Conservation (phyloP, 2,888 invertebrate species). For the Idaea aversata region DNA sequence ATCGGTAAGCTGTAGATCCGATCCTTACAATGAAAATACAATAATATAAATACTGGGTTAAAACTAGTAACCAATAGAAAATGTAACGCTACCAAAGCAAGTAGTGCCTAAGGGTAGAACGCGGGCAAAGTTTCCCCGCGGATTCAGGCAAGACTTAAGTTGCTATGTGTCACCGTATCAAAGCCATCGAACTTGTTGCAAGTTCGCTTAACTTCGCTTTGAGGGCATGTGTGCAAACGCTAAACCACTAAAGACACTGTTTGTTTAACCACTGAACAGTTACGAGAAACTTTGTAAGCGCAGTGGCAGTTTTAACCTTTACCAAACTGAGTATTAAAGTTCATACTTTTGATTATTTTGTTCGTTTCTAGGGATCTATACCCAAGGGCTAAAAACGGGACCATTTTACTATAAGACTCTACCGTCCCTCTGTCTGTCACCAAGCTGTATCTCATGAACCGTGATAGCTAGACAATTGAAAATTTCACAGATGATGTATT, state of each 20-base stretch:
- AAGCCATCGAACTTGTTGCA: constrained; percentile 3
- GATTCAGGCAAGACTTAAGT: constrained; percentile 19
- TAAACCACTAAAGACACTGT: not conserved
- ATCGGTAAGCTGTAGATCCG: constrained; percentile 21
- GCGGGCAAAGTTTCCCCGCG: constrained; percentile 17
- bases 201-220: constrained; percentile 10
- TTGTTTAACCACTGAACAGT: not conserved
- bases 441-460: no score
- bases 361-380: no score
- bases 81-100: not conserved
- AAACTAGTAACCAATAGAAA: not conserved
- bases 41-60: not conserved
- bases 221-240: not conserved
- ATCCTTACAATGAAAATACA: no score
- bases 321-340: not conserved
- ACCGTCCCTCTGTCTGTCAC: no score
- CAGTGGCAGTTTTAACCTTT: not conserved
- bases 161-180: constrained; percentile 19
- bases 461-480: no score
- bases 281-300: not conserved
- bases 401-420: no score
- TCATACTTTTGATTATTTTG: not conserved
- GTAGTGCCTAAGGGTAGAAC: not conserved
- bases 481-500: no score
- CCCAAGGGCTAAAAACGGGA: no score